phyloP scores from a whole-genome alignment of 2,888 invertebrate genomes.

The Chrysolina oricalcia region DNA sequence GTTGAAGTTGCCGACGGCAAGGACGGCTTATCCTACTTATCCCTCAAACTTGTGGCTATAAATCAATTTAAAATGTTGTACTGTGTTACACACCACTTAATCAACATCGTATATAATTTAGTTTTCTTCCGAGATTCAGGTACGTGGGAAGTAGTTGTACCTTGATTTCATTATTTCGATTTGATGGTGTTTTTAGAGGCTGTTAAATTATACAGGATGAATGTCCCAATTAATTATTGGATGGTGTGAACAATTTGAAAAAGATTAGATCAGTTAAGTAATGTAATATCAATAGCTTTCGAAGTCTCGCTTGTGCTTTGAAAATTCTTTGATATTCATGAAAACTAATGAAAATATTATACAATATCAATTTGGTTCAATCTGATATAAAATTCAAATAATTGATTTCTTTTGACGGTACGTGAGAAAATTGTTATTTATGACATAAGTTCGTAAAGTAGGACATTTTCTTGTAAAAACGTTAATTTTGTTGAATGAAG shows the following conservation, averaged over 20 bases:
- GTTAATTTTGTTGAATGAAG: too few species aligned
- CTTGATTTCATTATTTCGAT: conserved; percentile 23
- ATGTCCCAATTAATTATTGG: conserved; percentile 15
- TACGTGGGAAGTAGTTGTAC: conserved; percentile 21
- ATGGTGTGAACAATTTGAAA: background rate
- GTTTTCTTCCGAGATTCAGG: conserved; percentile 16
- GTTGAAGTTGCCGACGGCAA: conserved; percentile 42
- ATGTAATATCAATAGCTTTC: too few species aligned
- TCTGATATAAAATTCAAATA: too few species aligned
- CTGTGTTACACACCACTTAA: conserved; percentile 26
- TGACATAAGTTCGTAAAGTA: too few species aligned
- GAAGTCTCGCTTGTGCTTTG: background rate
- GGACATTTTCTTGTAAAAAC: too few species aligned
- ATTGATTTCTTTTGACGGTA: too few species aligned
- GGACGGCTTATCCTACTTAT: conserved; percentile 9
- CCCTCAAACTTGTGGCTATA: conserved; percentile 29
- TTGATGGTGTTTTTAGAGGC: background rate
- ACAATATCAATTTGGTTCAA: too few species aligned
- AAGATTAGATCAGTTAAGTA: background rate
- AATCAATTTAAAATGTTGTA: conserved; percentile 32
- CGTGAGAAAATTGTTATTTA: too few species aligned
- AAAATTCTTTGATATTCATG: background rate
- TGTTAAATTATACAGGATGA: conserved; percentile 12
- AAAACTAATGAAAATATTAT: too few species aligned
- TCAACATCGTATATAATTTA: conserved; percentile 21